A percentile compares a stretch with the other conserved stretches of the same genome.
Evolutionary conservation across 2,888 invertebrate species (phyloP).

Genomic region (Gandaritis pyraliata): DNA sequence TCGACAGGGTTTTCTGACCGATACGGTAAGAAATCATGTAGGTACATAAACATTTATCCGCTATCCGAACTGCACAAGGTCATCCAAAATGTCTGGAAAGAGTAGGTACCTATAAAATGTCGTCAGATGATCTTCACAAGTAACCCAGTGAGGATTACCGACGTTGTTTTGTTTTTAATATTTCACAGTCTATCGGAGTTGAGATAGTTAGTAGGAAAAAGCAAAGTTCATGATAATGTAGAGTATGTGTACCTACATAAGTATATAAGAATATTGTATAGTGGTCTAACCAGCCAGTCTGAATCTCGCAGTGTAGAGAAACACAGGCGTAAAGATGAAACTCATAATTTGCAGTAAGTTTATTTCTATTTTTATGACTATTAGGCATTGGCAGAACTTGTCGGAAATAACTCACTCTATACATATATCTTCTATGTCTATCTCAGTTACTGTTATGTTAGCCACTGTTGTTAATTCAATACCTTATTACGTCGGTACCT

Average conservation of each 20-base stretch:
- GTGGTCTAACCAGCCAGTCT: slow-evolving; percentile 54
- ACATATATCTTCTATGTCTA: too few species aligned
- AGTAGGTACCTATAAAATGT: too few species aligned
- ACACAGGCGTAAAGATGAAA: slow-evolving; percentile 50
- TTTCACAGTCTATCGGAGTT: not conserved
- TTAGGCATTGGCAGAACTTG: not conserved
- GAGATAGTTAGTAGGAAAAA: not conserved
- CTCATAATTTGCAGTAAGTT: slow-evolving; percentile 53
- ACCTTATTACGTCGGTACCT: too few species aligned
- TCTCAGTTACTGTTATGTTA: too few species aligned
- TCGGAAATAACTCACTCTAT: not conserved
- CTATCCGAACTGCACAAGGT: too few species aligned
- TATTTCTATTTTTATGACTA: slow-evolving; percentile 19
- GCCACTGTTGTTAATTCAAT: too few species aligned
- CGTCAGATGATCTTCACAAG: not conserved
- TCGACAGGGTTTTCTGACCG: too few species aligned
- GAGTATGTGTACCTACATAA: not conserved
- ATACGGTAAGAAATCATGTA: too few species aligned
- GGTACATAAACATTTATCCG: too few species aligned
- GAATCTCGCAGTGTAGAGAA: slow-evolving; percentile 43
- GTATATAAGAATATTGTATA: slow-evolving; percentile 6
- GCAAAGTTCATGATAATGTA: slow-evolving; percentile 2
- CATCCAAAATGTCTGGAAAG: too few species aligned
- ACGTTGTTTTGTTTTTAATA: not conserved
- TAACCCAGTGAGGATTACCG: not conserved